Conservation (phyloP, 2,113 vertebrate genomes). For the Perca flavescens region DNA sequence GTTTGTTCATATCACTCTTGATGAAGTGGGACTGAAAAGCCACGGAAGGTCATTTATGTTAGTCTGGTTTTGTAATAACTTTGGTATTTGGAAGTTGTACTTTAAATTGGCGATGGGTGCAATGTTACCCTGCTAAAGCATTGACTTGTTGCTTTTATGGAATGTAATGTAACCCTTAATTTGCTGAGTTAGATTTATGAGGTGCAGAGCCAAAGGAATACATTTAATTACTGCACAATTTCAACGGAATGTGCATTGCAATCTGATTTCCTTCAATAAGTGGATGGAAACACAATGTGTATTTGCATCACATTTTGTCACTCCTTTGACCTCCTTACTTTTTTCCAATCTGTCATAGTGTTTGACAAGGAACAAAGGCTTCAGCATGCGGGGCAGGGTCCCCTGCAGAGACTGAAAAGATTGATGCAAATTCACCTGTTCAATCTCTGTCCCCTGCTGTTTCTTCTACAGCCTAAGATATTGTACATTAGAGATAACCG, state of each 20-base stretch:
- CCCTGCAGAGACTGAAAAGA: slow-evolving; percentile 7
- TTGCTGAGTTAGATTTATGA: not conserved
- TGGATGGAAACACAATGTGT: not conserved
- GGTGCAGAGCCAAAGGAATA: not conserved
- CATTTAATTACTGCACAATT: not conserved
- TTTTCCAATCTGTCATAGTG: not conserved
- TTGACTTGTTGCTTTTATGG: not conserved
- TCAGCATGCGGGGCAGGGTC: not conserved
- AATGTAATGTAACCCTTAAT: not conserved
- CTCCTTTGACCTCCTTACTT: not conserved
- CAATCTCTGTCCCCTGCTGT: not conserved
- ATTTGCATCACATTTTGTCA: not conserved
- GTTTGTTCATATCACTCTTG: slow-evolving; percentile 61
- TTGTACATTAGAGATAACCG: slow-evolving; percentile 40
- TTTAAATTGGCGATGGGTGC: slow-evolving; percentile 13
- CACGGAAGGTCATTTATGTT: slow-evolving; percentile 54
- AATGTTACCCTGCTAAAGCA: not conserved
- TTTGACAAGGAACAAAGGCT: slow-evolving; percentile 20
- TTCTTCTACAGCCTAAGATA: slow-evolving; percentile 22
- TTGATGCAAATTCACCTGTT: slow-evolving; percentile 30
- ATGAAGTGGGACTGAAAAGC: slow-evolving; percentile 54
- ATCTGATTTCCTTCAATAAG: not conserved
- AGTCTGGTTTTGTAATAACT: slow-evolving; percentile 35
- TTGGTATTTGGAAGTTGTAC: slow-evolving; percentile 14
- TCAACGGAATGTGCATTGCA: not conserved